phyloP scores from a whole-genome alignment of 2,888 invertebrate species.

The Platycheirus albimanus region DNA sequence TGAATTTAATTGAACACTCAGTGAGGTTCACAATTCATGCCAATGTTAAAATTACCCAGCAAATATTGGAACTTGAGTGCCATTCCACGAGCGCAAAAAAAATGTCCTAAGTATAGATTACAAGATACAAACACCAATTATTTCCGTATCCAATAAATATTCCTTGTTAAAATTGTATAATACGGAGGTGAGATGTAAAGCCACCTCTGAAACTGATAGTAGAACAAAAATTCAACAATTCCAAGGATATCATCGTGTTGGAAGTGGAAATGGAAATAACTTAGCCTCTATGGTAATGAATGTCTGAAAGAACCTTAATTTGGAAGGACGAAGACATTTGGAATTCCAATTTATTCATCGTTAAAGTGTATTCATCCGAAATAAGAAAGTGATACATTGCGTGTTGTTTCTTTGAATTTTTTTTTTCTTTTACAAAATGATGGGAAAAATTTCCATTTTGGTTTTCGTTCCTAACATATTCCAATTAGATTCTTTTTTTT shows the following conservation, averaged over 20 bases:
- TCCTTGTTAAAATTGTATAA: constrained; percentile 23
- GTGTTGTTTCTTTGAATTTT: not conserved
- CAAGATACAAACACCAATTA: constrained; percentile 42
- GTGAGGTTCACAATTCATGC: constrained; percentile 33
- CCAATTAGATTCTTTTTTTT: too few species aligned
- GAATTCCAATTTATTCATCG: constrained; percentile 47
- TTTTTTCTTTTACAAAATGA: too few species aligned
- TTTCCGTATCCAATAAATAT: constrained; percentile 53
- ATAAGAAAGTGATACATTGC: constrained; percentile 31
- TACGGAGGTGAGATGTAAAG: constrained; percentile 11
- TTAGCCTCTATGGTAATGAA: not conserved
- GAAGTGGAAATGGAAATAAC: constrained; percentile 13
- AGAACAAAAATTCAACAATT: constrained; percentile 1
- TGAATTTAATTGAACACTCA: constrained; percentile 42
- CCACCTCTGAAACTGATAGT: not conserved
- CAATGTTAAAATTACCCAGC: constrained; percentile 35
- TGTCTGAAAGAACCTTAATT: not conserved
- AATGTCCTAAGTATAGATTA: constrained; percentile 27
- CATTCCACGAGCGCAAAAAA: constrained; percentile 25
- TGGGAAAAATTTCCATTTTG: too few species aligned
- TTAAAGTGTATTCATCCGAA: constrained; percentile 26
- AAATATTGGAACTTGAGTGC: constrained; percentile 25
- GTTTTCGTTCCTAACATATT: too few species aligned
- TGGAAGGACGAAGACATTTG: constrained; percentile 27
- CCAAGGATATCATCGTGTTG: constrained; percentile 7